Conservation (phyloP, 1,140 invertebrate genomes). For the Ips nitidus region DNA sequence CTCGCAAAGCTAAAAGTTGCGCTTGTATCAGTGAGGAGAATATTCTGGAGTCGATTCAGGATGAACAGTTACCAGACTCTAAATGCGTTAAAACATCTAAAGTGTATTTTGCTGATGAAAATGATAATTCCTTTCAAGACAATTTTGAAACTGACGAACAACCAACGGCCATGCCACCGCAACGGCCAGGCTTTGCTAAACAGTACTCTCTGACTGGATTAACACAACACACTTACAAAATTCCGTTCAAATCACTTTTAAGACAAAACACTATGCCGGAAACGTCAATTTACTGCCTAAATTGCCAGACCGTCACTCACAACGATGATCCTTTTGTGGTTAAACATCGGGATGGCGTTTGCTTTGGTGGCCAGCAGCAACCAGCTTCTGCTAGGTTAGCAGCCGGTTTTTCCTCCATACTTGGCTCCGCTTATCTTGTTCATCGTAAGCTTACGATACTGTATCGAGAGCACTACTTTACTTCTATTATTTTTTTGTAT, state of each 20-base stretch:
- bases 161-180: constrained; percentile 5
- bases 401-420: constrained; percentile 32
- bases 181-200: constrained; percentile 16
- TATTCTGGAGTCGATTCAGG: constrained; percentile 5
- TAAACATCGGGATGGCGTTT: constrained; percentile 5
- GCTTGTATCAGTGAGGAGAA: constrained; percentile 42
- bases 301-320: neutral
- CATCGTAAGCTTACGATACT: constrained; percentile 48
- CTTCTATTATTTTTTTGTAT: constrained; percentile 22
- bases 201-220: constrained; percentile 8
- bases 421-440: constrained; percentile 42
- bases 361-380: constrained; percentile 20
- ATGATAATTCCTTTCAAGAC: constrained; percentile 15
- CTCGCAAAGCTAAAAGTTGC: constrained; percentile 45
- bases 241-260: constrained; percentile 15
- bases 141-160: constrained; percentile 6
- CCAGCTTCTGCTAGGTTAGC: constrained; percentile 44
- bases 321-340: constrained; percentile 12
- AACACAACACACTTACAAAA: constrained; percentile 3
- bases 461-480: constrained; percentile 42
- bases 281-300: constrained; percentile 1
- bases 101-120: constrained; percentile 19
- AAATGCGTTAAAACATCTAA: neutral
- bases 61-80: neutral
- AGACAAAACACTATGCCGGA: constrained; percentile 18